Percentiles rank a stretch among this genome's conserved stretches.
Evolutionary conservation across 2,888 invertebrate species (phyloP).

Genomic region (Stenolophus ochropezus): DNA sequence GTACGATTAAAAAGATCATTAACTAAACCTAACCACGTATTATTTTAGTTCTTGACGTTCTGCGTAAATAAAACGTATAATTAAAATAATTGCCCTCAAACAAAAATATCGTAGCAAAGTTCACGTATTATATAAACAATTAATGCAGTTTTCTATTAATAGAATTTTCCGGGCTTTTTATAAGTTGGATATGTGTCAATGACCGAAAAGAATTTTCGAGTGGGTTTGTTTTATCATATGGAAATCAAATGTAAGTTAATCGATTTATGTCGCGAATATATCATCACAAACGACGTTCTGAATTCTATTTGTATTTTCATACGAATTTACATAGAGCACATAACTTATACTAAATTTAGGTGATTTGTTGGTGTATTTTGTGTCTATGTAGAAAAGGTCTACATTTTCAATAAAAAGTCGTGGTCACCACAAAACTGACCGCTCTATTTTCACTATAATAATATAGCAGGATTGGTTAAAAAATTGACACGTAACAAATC

Average conservation of each 20-base stretch:
- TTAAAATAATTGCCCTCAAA: conserved; percentile 1
- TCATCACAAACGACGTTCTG: not conserved
- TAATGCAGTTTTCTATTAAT: not conserved
- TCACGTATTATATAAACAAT: not conserved
- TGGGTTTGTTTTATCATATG: not conserved
- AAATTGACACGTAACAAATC: too few relatives aligned
- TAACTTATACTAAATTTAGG: not conserved
- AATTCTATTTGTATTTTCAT: not conserved
- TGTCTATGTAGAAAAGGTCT: too few relatives aligned
- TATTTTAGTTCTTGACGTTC: conserved; percentile 17
- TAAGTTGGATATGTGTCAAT: not conserved
- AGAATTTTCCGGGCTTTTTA: not conserved
- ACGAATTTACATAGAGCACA: not conserved
- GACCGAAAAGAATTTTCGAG: not conserved
- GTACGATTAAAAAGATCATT: conserved; percentile 11
- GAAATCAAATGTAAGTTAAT: not conserved
- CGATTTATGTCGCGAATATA: not conserved
- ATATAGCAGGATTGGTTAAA: too few relatives aligned
- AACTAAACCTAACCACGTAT: conserved; percentile 1
- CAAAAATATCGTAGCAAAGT: not conserved
- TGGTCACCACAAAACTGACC: too few relatives aligned
- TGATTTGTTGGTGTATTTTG: too few relatives aligned
- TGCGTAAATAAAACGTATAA: not conserved
- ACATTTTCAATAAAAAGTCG: too few relatives aligned
- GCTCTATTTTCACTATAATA: too few relatives aligned